Base-by-base conservation (phyloP, 2,797 vertebrate genomes). In the Mormyrops boulengeri region DNA sequence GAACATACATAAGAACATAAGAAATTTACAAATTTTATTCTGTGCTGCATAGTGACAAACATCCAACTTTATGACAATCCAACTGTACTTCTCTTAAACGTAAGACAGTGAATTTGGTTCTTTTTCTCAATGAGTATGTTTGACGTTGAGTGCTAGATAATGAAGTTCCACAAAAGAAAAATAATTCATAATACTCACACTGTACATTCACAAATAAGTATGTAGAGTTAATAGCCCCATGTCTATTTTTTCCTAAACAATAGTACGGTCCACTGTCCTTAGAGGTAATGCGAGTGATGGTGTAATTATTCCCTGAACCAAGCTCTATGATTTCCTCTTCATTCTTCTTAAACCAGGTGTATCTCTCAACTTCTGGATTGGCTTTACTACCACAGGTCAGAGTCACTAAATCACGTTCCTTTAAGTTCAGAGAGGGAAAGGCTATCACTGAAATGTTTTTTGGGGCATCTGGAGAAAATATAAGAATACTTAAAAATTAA, bases 271-370 rank as follows among this genome's bases (percentile, higher is more conserved):
- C 87, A 22, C n/a, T 30, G 14, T 89, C 85, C 1, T 26, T 44
- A 34, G 50, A 5, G 6, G 2, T 82, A 26, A 34, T 30, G 53
- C 12, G 38, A 47, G 19, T 2, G 41, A 90, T 88, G 41, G 0
- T 52, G 73, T 88, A 53, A 2, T 11, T 52, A 22, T 12, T 7
- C 19, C 26, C 19, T 50, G 17, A 7, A 47, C 50, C 73, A 38
- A 73, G 30, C 52, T 52, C 6, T 26, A 7, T 19, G 69, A 7
- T 12, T 60, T 17, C 8, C 19, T 60, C 6, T 49, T 41, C 53
- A 62, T 12, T 50, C 6, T 22, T 84, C 73, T 5, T 88, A 14
- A 62, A 38, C 89, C 89, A 90, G 86, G 86, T 88, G 86, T 88
- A 88, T 2, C 0, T 82, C 38, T 90, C 2, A 17, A 53, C 86